Percentiles rank a stretch among this genome's conserved stretches.
Conservation (phyloP, 2,113 vertebrate species). For the Picathartes gymnocephalus region DNA sequence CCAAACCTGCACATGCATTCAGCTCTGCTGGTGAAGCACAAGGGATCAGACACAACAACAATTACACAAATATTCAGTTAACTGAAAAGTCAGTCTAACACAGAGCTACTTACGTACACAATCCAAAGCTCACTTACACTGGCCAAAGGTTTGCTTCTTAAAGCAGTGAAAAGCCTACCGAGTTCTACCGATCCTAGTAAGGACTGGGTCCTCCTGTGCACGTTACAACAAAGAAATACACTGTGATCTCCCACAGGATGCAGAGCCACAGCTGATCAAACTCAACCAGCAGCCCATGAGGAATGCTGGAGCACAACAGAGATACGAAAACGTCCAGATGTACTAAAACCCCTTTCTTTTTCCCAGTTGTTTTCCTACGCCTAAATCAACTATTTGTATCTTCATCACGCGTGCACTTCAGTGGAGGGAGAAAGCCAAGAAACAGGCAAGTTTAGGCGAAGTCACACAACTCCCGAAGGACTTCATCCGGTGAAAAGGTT, state of each 20-base stretch:
- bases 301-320: rapidly evolving
- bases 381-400: background rate
- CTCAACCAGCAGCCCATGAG: background rate
- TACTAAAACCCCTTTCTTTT: background rate
- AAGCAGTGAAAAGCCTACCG: background rate
- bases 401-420: rapidly evolving
- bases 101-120: rapidly evolving
- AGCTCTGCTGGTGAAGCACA: background rate
- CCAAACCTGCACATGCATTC: background rate
- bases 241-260: too few relatives aligned
- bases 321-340: rapidly evolving
- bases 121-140: background rate
- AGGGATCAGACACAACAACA: background rate
- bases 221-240: background rate
- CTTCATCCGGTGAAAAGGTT: background rate
- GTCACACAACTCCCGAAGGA: too few relatives aligned
- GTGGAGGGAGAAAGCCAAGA: background rate
- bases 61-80: background rate
- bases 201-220: background rate
- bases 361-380: background rate
- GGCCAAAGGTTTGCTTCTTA: background rate
- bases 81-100: background rate
- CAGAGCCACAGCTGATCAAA: background rate
- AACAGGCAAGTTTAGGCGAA: background rate
- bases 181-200: rapidly evolving